A percentile compares a stretch with the other conserved stretches of the same genome.
Conservation (phyloP, 1,140 invertebrate species). For the Leguminivora glycinivorella region DNA sequence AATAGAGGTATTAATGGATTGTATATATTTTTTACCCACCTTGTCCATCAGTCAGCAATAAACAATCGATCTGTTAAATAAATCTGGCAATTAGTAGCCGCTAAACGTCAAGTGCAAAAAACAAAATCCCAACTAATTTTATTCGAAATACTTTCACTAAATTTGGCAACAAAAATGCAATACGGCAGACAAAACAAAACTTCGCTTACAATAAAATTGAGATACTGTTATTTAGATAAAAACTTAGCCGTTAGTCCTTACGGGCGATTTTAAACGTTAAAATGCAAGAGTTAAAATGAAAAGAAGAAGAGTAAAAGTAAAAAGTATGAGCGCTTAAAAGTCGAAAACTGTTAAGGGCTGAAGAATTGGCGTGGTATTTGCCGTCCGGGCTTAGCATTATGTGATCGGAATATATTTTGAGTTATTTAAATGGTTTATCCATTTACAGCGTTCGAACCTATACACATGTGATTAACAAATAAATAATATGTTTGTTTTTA, state of each 20-base stretch:
- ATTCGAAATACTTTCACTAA: constrained; percentile 21
- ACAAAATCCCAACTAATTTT: constrained; percentile 12
- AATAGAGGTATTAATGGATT: too few species aligned
- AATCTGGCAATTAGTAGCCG: not conserved
- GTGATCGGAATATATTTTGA: constrained; percentile 21
- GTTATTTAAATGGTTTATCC: not conserved
- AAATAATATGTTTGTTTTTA: too few species aligned
- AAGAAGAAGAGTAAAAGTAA: constrained; percentile 16
- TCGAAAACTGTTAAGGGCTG: constrained; percentile 26
- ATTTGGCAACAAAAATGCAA: constrained; percentile 21
- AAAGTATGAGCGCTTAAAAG: constrained; percentile 20
- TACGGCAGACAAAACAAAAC: constrained; percentile 59
- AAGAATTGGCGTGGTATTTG: constrained; percentile 26
- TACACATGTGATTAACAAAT: not conserved
- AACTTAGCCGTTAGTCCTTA: constrained; percentile 54
- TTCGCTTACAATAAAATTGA: constrained; percentile 60
- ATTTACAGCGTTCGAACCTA: not conserved
- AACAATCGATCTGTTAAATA: not conserved
- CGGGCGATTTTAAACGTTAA: constrained; percentile 36
- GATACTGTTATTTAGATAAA: constrained; percentile 63
- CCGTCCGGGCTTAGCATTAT: not conserved
- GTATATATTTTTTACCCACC: not conserved
- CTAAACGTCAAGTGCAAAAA: not conserved
- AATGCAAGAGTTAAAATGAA: constrained; percentile 9
- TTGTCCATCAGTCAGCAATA: not conserved